These are phyloP conservation scores for Cyprinodon diabolis DNA, from an alignment of 2,797 vertebrate genomes.

Conservation along the genomic window DNA sequence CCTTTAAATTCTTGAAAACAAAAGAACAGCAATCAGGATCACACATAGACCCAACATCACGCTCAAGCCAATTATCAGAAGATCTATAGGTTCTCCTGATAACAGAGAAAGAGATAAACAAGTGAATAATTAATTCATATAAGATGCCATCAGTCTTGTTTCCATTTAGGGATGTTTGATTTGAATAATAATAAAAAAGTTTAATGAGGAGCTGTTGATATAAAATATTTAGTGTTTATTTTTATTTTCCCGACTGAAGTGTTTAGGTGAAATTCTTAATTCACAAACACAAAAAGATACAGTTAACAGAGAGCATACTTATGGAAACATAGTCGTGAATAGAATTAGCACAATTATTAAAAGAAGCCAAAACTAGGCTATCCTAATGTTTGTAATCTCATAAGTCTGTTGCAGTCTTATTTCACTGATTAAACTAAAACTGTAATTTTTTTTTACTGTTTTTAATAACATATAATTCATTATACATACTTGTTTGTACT, in stretches of 20 bases:
- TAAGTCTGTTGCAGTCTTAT: slow-evolving; percentile 18
- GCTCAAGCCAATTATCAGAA: not conserved
- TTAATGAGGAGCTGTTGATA: too few species aligned
- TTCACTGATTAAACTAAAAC: too few species aligned
- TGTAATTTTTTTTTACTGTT: too few species aligned
- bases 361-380: too few species aligned
- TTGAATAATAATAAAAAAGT: too few species aligned
- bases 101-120: slow-evolving; percentile 3
- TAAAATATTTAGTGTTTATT: too few species aligned
- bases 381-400: not conserved
- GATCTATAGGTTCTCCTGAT: not conserved
- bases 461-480: not conserved
- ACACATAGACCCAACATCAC: slow-evolving; percentile 8
- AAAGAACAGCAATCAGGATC: not conserved
- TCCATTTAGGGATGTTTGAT: too few species aligned
- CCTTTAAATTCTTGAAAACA: not conserved
- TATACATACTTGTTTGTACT: not conserved
- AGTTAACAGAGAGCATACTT: not conserved
- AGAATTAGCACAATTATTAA: not conserved
- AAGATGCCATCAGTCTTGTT: too few species aligned
- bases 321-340: not conserved
- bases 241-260: not conserved
- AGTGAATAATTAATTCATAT: not conserved
- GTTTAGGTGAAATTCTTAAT: not conserved
- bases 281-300: not conserved